Base-by-base conservation (phyloP, 2,797 vertebrate species). In the Columba guinea region DNA sequence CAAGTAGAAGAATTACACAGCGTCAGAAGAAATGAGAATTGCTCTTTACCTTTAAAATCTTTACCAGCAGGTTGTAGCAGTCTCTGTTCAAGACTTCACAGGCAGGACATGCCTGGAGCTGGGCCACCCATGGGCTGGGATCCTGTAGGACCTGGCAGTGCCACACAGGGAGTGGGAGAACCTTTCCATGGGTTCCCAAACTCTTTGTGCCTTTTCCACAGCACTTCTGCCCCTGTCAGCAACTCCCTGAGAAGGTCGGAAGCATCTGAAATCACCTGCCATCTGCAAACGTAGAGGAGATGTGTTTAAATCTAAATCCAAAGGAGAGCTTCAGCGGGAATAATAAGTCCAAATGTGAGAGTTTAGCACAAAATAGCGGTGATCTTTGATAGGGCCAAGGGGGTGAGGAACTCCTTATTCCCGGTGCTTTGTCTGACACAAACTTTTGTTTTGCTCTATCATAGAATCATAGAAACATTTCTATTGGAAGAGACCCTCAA, bases 161-260 rank as follows among this genome's bases (percentile, higher is more conserved):
- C 44, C 0, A 2, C 34, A 39, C 73, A 4, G 6, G 27, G 60
- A 13, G 1, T 5, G 10, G 0, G 4, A 11, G 14, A 28, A 11
- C 56, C 46, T 53, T 28, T 13, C 56, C 84, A 10, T 1, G 28
- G 59, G n/a, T 22, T 58, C 30, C 55, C 34, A 7, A 5, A 37
- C 80, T 23, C 51, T 9, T 48, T 7, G 4, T 30, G 39, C 46
- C 39, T 58, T 39, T 41, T 37, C 60, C 6, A 2, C 13, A 5
- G 58, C 4, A 41, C 18, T 51, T 30, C 56, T 24, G 39, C 49
- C 81, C 64, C 64, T 5, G 3, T 10, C 18, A 18, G 60, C 35
- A n/a, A 1, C n/a, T 35, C 44, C 0, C 14, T 13, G 41, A 1
- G 3, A 27, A 55, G 34, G 34, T 44, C 11, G 12, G 81, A 63